Base-by-base conservation (phyloP, 2,888 invertebrate species). In the Itoplectis maculator region DNA sequence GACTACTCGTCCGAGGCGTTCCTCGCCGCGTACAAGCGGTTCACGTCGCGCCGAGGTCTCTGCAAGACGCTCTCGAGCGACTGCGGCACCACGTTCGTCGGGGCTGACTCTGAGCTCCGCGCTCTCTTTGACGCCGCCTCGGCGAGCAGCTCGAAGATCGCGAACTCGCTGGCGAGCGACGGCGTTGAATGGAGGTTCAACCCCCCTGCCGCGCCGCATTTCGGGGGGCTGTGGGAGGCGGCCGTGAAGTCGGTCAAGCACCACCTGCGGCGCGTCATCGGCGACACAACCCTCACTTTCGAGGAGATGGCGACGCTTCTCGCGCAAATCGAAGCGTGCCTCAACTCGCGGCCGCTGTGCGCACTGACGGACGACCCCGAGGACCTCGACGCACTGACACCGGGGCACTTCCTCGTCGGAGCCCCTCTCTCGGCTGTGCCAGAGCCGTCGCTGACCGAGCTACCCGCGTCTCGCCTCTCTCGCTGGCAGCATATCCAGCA, bases 341-440 rank as follows among this genome's bases (percentile, higher is more conserved):
- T 89, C 2, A 89, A 89, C 70, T 89, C 87, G 1, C 69, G 89
- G 15, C n/a, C n/a, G n/a, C 49, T 90, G 0, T 83, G 79, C 23
- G 82, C 87, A 0, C 66, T 89, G 3, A 85, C 88, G 4, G 63
- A 80, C 7, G 87, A 86, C 73, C 76, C 85, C 0, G 65, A 81
- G 7, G 86, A 87, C 23, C 35, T 66, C 9, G 77, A 82, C 15
- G 86, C 85, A 0, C 74, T 90, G 2, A 89, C 89, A 0, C 90
- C 89, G 20, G 89, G 86, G 11, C 90, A 91, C 78, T 89, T 90
- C 75, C 79, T 92, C 0, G 82, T 90, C 15, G 89, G 87, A 9
- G 35, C 51, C 29, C 69, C 90, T 6, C 73, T 88, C 0, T 72
- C 45, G 6, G 63, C 72, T 0, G 54, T 89, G 0, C 88, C 89